Evolutionary conservation across 2,888 invertebrate species (phyloP), one percentile per base, ranked within the genome.

Genomic region (Heliconius cydno): DNA sequence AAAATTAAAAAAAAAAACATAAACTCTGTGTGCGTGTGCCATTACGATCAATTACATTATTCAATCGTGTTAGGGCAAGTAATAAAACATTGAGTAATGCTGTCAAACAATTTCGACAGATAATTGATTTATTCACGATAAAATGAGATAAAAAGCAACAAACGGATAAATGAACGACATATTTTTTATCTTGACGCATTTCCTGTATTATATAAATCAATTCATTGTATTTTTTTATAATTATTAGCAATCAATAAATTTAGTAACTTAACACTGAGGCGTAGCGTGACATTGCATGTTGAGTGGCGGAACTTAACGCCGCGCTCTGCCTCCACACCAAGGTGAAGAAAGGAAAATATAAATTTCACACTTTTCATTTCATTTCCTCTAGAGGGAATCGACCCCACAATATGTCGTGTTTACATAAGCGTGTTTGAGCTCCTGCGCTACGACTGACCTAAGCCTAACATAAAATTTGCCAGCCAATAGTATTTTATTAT

Each of bases 71-170:
- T 83, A 86, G 83, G 83, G 83, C 85, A 85, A 80, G 81, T 77
- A 81, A 80, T 81, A 77, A 82, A 78, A 71, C 79, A 85, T 84
- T 85, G 82, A 77, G 85, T 84, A 85, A 85, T 80, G 77, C 82
- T 85, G 84, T 84, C 84, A 83, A 84, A 84, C 83, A 81, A 81
- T 83, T 84, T 79, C 81, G 81, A 83, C 84, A 79, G 73, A 82
- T 84, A 85, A 86, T 85, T 84, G 85, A 85, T 85, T 85, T 82
- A 84, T 85, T 81, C 82, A 80, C 80, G 82, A 84, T 82, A 77
- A 81, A 84, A 81, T 79, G 77, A 80, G 81, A 81, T 82, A 82
- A 63, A 77, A 79, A 68, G 76, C 28, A 65, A 65, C 63, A 25
- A 63, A 63, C 75, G 71, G 80, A 74, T 72, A 78, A 78, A 82